Percentiles rank a stretch among this genome's conserved stretches.
Conservation (phyloP, 2,797 vertebrate species). For the Botia almorhae region DNA sequence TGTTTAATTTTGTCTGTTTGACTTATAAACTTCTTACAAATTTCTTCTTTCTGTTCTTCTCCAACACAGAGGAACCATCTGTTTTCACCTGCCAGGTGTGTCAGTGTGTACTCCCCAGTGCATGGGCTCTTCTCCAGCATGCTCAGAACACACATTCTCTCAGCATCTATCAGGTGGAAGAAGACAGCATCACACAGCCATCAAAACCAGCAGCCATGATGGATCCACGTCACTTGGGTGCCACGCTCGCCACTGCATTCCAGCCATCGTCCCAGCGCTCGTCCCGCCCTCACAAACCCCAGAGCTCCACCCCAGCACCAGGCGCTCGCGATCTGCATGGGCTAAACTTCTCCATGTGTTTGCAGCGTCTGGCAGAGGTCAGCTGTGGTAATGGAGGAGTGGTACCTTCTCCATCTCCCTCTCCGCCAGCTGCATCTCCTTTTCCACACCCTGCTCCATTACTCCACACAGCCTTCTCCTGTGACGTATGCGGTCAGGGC, state of each 20-base stretch:
- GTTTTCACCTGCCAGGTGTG: slow-evolving; percentile 84
- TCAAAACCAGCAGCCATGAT: slow-evolving; percentile 64
- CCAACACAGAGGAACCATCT: slow-evolving; percentile 72
- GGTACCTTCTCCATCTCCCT: slow-evolving; percentile 72
- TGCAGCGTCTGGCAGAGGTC: slow-evolving; percentile 76
- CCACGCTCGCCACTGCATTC: slow-evolving; percentile 75
- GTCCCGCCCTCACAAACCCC: slow-evolving; percentile 62
- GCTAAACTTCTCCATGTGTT: slow-evolving; percentile 80
- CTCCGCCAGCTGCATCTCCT: slow-evolving; percentile 73
- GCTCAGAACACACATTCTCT: slow-evolving; percentile 84
- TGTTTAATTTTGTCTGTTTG: background rate
- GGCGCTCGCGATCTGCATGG: slow-evolving; percentile 60
- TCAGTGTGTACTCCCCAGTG: slow-evolving; percentile 74
- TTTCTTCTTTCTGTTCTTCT: slow-evolving; percentile 40
- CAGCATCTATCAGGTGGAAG: slow-evolving; percentile 81
- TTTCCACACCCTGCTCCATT: slow-evolving; percentile 68
- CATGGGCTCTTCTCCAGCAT: slow-evolving; percentile 83
- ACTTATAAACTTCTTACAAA: background rate
- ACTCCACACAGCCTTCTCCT: slow-evolving; percentile 69
- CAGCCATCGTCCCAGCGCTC: slow-evolving; percentile 63
- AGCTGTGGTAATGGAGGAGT: slow-evolving; percentile 65
- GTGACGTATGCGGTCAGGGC: slow-evolving; percentile 78
- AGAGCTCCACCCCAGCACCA: slow-evolving; percentile 42
- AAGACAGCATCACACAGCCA: slow-evolving; percentile 52
- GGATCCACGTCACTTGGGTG: slow-evolving; percentile 75